Evolutionary conservation across 2,888 invertebrate species (phyloP).

Genomic region (Drosophila histrio): DNA sequence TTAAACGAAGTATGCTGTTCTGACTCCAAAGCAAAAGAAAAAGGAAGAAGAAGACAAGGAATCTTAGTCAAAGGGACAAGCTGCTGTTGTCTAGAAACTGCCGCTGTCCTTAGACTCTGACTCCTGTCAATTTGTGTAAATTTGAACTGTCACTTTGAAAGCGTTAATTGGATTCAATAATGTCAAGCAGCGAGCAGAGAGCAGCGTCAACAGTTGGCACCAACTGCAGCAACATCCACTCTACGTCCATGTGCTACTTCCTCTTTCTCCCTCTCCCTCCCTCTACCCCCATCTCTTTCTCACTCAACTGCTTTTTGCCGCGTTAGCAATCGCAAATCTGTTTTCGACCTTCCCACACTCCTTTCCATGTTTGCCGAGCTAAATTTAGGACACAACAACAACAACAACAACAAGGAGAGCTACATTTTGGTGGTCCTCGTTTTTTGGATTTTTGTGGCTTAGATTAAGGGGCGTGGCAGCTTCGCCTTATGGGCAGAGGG

Average conservation of each 20-base stretch:
- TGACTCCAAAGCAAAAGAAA: constrained; percentile 13
- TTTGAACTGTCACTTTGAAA: constrained; percentile 80
- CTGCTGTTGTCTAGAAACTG: constrained; percentile 1
- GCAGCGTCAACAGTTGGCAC: constrained; percentile 30
- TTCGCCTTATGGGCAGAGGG: constrained; percentile 1
- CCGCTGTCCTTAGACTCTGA: not conserved
- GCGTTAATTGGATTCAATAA: constrained; percentile 81
- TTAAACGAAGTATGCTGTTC: not conserved
- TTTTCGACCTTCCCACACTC: constrained; percentile 25
- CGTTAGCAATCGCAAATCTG: constrained; percentile 46
- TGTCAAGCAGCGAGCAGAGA: constrained; percentile 46
- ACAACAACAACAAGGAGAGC: constrained; percentile 27
- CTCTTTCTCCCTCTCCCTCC: not conserved
- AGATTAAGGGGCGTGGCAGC: constrained; percentile 24
- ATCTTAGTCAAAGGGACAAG: not conserved
- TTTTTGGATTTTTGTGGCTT: constrained; percentile 51
- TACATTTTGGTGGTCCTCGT: constrained; percentile 25
- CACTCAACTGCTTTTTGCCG: constrained; percentile 12
- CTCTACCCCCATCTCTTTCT: not conserved
- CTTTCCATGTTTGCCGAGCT: constrained; percentile 33
- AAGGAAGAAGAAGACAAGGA: not conserved
- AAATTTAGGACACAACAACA: constrained; percentile 48
- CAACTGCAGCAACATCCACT: constrained; percentile 5
- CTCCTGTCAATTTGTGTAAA: constrained; percentile 77
- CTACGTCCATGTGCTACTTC: not conserved